Base-by-base conservation (phyloP, 2,888 invertebrate genomes). In the Drosophila neoperkinsi region DNA sequence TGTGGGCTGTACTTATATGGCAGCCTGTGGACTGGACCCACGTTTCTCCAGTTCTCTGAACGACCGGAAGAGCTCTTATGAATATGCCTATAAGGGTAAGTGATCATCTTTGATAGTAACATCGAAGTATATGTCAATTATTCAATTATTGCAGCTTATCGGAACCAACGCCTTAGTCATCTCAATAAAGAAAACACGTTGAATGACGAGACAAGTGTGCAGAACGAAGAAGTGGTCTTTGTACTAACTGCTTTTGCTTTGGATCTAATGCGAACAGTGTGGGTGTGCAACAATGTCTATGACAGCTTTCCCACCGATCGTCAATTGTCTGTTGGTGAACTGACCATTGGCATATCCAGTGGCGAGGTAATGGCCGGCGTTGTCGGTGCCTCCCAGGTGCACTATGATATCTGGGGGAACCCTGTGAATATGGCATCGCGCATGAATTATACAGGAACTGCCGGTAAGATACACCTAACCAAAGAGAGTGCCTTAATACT, bases 401-500 rank as follows among this genome's bases (percentile, higher is more conserved):
- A 98, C 53, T 99, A 98, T 92, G 99, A 99, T 92, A 98, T 99
- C 88, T 99, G 99, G 98, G 99, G 99, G 0, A 97, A 99, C 93
- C 96, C 98, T 0, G 99, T 99, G 0, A 99, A 99, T 93, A 97
- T 99, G 95, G 98, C 99, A 3, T 98, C 98, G 0, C 94, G 99
- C 85, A 98, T 99, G 98, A 98, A 99, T 91, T 97, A 97, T 0
- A 97, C 97, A 0, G 98, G 99, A 7, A 94, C 96, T 75, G 94
- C 96, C 6, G 96, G 97, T 34, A 95, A 95, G 91, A 97, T 97
- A 85, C 97, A 97, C 93, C 96, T 96, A 0, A 96, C 96, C 30
- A 95, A 96, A 90, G 95, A 96, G 56, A 96, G 97, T 0, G 96
- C 96, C 0, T 91, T 93, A 4, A 94, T 96, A 55, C 93, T 97